Conservation (phyloP, 2,888 invertebrate genomes). For the Elmis aenea region DNA sequence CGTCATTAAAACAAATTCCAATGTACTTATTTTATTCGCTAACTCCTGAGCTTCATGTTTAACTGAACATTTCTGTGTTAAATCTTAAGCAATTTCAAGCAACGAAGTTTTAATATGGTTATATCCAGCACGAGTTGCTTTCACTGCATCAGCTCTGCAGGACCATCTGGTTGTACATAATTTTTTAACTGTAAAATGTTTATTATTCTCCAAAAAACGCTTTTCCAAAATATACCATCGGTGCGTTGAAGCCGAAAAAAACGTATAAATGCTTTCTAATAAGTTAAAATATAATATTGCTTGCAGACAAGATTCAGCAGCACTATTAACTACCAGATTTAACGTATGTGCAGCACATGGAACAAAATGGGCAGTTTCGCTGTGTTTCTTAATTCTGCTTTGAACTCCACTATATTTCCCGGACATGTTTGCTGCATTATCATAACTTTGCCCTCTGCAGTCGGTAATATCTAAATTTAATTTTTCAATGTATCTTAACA, state of each 20-base stretch:
- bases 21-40: slow-evolving; percentile 2
- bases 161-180: slow-evolving; percentile 15
- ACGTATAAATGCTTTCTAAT: slow-evolving; percentile 25
- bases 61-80: slow-evolving; percentile 1
- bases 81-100: not conserved
- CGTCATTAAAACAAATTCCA: slow-evolving; percentile 1
- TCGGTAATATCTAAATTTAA: slow-evolving; percentile 21
- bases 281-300: slow-evolving; percentile 23
- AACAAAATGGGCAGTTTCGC: slow-evolving; percentile 20
- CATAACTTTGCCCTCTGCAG: slow-evolving; percentile 26
- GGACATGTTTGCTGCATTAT: slow-evolving; percentile 27
- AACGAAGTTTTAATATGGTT: slow-evolving; percentile 3
- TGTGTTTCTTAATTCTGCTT: slow-evolving; percentile 22
- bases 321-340: slow-evolving; percentile 25
- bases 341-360: slow-evolving; percentile 29
- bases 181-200: slow-evolving; percentile 8
- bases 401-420: slow-evolving; percentile 23
- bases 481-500: slow-evolving; percentile 15
- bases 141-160: slow-evolving; percentile 18
- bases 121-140: slow-evolving; percentile 10
- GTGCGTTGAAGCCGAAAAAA: slow-evolving; percentile 25
- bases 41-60: not conserved
- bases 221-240: slow-evolving; percentile 22
- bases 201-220: slow-evolving; percentile 4
- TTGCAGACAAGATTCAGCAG: slow-evolving; percentile 27